Evolutionary conservation across 1,140 invertebrate species (phyloP), one percentile per base, ranked within the genome.

Genomic region (Andricus grossulariae): DNA sequence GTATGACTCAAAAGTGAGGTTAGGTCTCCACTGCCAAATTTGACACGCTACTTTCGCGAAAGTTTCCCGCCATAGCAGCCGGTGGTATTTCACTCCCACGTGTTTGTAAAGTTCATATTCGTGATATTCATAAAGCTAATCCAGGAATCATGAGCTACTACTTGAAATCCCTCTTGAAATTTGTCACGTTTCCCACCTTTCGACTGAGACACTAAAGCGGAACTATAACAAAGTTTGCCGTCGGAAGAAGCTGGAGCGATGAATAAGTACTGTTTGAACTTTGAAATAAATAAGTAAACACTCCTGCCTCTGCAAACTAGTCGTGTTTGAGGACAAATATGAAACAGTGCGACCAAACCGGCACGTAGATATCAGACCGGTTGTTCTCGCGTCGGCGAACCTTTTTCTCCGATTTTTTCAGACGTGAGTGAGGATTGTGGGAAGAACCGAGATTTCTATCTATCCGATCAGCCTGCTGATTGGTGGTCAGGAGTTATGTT

Each of bases 251-350:
- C 55, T 21, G 19, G 55, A 21, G 10, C 19, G 55, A 57, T 57
- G 57, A 77, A 57, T 21, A n/a, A n/a, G n/a, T n/a, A 32, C 25
- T 70, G 52, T 74, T 82, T 76, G 70, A 72, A 83, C 21, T 77
- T 71, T 57, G 49, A 50, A 32, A 32, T 32, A 32, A 32, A 32
- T 32, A 73, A 71, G 75, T 80, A 81, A 83, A 85, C 77, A 78
- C 19, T 73, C 72, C 49, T 57, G 49, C 74, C 73, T 54, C 11
- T n/a, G 71, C 71, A 60, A 79, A 83, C 72, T 49, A 72, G 70
- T 76, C 12, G 77, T 86, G 82, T 86, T 87, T 84, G 79, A 80
- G 79, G 79, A 81, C 82, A 86, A 85, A 85, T 77, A 82, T 78
- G 57, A 73, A 76, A 45, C 54, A 75, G 72, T 25, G 16, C 25